Evolutionary conservation across 2,797 vertebrate species (phyloP).

Genomic region (Caiman crocodilus): DNA sequence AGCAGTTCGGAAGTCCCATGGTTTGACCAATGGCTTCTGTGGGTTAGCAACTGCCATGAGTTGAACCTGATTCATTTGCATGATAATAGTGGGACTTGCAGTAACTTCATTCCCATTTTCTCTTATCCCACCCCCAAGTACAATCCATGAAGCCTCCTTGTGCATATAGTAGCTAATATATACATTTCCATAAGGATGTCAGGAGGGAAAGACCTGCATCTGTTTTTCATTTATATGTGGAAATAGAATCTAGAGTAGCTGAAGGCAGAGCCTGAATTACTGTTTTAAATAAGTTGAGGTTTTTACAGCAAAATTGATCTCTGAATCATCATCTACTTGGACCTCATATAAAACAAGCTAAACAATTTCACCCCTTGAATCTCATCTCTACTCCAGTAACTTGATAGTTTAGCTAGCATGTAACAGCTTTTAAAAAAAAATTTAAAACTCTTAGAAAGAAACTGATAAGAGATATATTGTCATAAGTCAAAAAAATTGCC

Average conservation of each 20-base stretch:
- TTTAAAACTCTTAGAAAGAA: background rate
- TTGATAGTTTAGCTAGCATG: background rate
- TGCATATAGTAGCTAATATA: background rate
- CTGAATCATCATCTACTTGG: background rate
- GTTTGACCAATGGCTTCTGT: background rate
- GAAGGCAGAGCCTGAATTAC: background rate
- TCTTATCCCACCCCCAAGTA: background rate
- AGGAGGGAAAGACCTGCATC: background rate
- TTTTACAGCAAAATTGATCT: background rate
- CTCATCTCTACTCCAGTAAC: background rate
- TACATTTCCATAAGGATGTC: background rate
- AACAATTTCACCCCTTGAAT: background rate
- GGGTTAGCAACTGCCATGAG: background rate
- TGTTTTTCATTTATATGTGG: background rate
- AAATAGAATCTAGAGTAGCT: background rate
- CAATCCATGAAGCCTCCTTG: background rate
- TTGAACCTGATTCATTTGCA: background rate
- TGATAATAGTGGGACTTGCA: background rate
- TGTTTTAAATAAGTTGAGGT: background rate
- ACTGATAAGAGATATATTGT: background rate
- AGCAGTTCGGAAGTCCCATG: conserved; percentile 20
- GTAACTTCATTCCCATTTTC: background rate
- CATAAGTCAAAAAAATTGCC: background rate
- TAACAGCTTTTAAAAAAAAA: background rate
- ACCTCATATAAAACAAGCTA: background rate